Evolutionary conservation across 2,888 invertebrate genomes (phyloP), one percentile per base, ranked within the genome.

Genomic region (Notodromas monacha): DNA sequence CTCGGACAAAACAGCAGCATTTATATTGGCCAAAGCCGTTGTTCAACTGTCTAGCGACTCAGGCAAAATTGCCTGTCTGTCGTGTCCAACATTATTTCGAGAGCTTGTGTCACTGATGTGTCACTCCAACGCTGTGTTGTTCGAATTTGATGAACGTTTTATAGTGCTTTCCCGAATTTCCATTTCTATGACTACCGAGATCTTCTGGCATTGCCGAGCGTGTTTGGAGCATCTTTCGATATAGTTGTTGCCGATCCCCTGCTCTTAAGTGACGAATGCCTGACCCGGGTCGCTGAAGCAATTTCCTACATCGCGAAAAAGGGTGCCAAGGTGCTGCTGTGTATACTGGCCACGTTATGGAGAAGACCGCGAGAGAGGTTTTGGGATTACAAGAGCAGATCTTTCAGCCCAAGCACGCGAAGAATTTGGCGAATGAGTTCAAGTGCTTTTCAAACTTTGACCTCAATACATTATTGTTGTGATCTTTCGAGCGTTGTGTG

Each of bases 171-270:
- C n/a, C n/a, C n/a, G n/a, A 66, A 79, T 45, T 89, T 69, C 48
- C 54, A 69, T 26, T 63, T 62, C 37, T 92, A 81, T 43, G 81
- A 92, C 49, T 86, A 81, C 47, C 76, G 73, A 40, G 47, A 52
- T 10, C 76, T 77, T 2, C 55, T 68, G 8, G 57, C 61, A 29
- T 42, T 74, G 10, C 63, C 67, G 0, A 45, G 54, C 16, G 60
- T 66, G 8, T 50, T 63, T 10, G 40, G 52, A 2, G 50, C 52
- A 13, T 46, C 52, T 28, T 84, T 66, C 46, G 74, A 84, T 48
- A 45, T 89, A 14, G 68, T 89, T 2, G 56, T 92, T 32, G 76
- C 70, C 0, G 89, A 92, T 52, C 89, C 92, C 2, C 92, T 89
- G 0, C 89, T 86, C 50, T 55, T 92, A 3, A 70, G 81, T 0